Evolutionary conservation across 2,797 vertebrate genomes (phyloP), one percentile per base, ranked within the genome.

Genomic region (Falco concolor): DNA sequence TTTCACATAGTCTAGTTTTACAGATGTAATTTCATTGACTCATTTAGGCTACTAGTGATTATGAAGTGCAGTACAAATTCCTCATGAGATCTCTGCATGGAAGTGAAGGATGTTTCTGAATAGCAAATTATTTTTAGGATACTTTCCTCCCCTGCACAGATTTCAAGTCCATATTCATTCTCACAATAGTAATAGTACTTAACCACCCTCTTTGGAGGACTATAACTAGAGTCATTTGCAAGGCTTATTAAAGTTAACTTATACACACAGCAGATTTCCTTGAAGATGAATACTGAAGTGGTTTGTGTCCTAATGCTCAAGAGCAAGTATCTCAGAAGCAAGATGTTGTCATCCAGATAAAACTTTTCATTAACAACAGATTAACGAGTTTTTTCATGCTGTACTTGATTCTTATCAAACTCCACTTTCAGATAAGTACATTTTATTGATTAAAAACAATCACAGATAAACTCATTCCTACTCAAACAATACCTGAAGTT

Each of bases 401-500:
- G 47, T 87, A 75, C 28, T 86, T 79, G 78, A 94, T 80, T 45
- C 82, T 95, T 96, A 96, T 96, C 97, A 93, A 94, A 93, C 63
- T 86, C 74, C 69, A 47, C 73, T 96, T 86, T 92, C 80, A 95
- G 82, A 94, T 89, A 93, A 97, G 87, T 93, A 88, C 87, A 79
- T 93, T 95, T 89, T 93, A 96, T 94, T 96, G 96, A 97, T 96
- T 96, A 96, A 95, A 93, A 94, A 24, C 67, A 89, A 93, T 75
- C 91, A 84, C 90, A 91, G 92, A 82, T 88, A 95, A 97, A 95
- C 44, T 90, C 76, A 65, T 87, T 96, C 59, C 67, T 89, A 80
- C 70, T 90, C 47, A 85, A 92, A 88, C 76, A 76, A 57, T 45
- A 68, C 75, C 91, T 87, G 84, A 95, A 69, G 18, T 81, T 22